phyloP scores from a whole-genome alignment of 2,113 vertebrate genomes.

The Limnothrissa miodon region DNA sequence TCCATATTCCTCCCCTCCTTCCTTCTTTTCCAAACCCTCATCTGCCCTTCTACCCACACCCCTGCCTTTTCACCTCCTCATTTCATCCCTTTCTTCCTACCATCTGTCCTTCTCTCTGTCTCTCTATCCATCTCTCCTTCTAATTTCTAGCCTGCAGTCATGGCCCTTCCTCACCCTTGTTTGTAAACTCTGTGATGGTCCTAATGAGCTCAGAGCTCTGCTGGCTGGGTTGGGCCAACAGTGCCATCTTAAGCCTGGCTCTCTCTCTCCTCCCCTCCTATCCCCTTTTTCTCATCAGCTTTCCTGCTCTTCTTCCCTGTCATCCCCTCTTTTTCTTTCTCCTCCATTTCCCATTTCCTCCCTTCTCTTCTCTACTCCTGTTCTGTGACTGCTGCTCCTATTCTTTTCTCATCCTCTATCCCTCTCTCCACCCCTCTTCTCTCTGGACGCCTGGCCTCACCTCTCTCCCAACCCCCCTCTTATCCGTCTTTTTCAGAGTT shows the following conservation, averaged over 20 bases:
- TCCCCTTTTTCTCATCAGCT: not conserved
- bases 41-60: too few species aligned
- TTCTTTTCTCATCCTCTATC: not conserved
- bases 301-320: not conserved
- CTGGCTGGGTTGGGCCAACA: slow-evolving; percentile 2
- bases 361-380: too few species aligned
- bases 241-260: slow-evolving; percentile 34
- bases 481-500: too few species aligned
- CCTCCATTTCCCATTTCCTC: not conserved
- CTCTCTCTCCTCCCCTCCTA: not conserved
- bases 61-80: too few species aligned
- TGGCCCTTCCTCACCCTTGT: slow-evolving; percentile 2
- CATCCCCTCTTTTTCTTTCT: not conserved
- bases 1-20: too few species aligned
- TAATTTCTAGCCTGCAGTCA: slow-evolving; percentile 10
- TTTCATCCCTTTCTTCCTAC: too few species aligned
- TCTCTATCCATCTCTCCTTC: not conserved
- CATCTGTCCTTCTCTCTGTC: not conserved
- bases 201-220: not conserved
- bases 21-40: too few species aligned
- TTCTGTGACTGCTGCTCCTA: not conserved
- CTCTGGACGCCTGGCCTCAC: not conserved
- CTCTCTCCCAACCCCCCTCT: not conserved
- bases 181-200: slow-evolving; percentile 6
- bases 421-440: not conserved